Percentiles rank a stretch among this genome's conserved stretches.
phyloP scores from a whole-genome alignment of 92 coral and sea anemone genomes.

The Virgularia gustaviana region DNA sequence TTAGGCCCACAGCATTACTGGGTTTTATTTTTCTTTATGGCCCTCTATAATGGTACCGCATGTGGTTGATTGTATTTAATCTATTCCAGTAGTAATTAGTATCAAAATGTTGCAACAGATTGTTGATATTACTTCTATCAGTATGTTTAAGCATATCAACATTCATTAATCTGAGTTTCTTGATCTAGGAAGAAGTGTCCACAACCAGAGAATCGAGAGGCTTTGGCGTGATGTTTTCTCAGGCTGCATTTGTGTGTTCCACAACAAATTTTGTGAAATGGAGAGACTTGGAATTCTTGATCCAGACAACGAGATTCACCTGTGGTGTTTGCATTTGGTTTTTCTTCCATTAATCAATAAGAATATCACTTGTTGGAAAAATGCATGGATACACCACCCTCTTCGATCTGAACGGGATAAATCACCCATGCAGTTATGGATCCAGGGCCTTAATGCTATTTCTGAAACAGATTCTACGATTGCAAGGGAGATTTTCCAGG shows the following conservation, averaged over 20 bases:
- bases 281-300: slow-evolving; percentile 48
- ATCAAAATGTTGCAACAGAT: too few species aligned
- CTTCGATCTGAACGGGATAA: slow-evolving; percentile 44
- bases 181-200: slow-evolving; percentile 56
- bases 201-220: slow-evolving; percentile 51
- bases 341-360: slow-evolving; percentile 51
- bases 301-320: slow-evolving; percentile 53
- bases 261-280: slow-evolving; percentile 38
- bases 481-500: slow-evolving; percentile 25
- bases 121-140: too few species aligned
- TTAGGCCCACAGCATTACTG: too few species aligned
- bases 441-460: slow-evolving; percentile 21
- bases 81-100: too few species aligned
- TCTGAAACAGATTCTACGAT: slow-evolving; percentile 16
- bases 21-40: too few species aligned
- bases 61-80: neutral
- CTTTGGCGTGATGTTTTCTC: slow-evolving; percentile 53
- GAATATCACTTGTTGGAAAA: slow-evolving; percentile 57
- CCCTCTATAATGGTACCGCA: neutral
- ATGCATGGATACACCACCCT: slow-evolving; percentile 60
- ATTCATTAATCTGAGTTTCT: too few species aligned
- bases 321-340: slow-evolving; percentile 59
- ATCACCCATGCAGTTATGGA: slow-evolving; percentile 63
- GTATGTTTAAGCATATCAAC: too few species aligned
- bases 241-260: slow-evolving; percentile 36